phyloP scores from a whole-genome alignment of 2,888 invertebrate species.

The Drosophila nr. fundita region DNA sequence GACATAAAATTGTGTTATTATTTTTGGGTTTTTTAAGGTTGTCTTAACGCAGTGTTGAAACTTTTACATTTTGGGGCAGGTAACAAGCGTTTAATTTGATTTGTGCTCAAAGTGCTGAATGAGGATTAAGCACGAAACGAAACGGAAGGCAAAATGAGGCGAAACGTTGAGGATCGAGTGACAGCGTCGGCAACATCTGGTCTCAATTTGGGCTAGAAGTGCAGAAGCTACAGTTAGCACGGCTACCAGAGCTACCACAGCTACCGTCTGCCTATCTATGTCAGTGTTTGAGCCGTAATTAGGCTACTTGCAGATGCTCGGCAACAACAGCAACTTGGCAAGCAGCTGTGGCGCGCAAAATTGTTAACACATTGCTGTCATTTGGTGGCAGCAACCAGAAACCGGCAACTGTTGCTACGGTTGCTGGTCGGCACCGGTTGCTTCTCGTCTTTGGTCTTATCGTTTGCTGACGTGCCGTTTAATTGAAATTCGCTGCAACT shows the following conservation, averaged over 20 bases:
- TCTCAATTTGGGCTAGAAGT: constrained; percentile 45
- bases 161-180: constrained; percentile 7
- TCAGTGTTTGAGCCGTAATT: constrained; percentile 75
- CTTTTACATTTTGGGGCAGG: constrained; percentile 52
- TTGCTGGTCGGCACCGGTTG: constrained; percentile 20
- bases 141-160: constrained; percentile 2
- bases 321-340: constrained; percentile 19
- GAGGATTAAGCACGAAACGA: constrained; percentile 65
- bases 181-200: constrained; percentile 31
- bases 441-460: constrained; percentile 51
- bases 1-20: constrained; percentile 34
- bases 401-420: constrained; percentile 30
- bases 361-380: constrained; percentile 80
- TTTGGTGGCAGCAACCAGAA: constrained; percentile 33
- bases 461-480: constrained; percentile 73
- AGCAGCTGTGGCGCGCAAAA: constrained; percentile 75
- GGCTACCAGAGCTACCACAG: constrained; percentile 18
- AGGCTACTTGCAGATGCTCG: constrained; percentile 68
- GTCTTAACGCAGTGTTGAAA: constrained; percentile 66
- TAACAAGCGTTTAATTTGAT: constrained; percentile 74
- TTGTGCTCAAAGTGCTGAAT: constrained; percentile 61
- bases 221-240: constrained; percentile 47
- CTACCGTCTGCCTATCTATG: constrained; percentile 64
- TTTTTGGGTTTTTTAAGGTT: constrained; percentile 10
- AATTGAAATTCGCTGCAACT: constrained; percentile 73